Base-by-base conservation (phyloP, 1,140 invertebrate species). In the Drosophila kurseongensis region DNA sequence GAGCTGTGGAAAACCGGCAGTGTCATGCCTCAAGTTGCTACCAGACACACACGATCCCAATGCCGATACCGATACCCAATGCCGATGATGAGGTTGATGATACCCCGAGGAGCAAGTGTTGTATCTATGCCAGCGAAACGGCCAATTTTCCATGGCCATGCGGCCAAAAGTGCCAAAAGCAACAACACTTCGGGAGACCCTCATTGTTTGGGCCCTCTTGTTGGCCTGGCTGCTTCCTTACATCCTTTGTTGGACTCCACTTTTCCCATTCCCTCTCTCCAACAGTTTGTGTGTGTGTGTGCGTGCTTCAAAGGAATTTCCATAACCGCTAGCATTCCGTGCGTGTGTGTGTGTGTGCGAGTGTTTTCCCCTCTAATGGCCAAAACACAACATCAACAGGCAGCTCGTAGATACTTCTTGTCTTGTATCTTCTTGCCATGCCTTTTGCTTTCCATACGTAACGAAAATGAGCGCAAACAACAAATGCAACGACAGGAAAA, bases 301-400 rank as follows among this genome's bases (percentile, higher is more conserved):
- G 61, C 56, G 47, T 75, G 14, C 67, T 77, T 83, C 84, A 83
- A 89, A 89, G 84, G 84, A 89, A 89, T 89, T 89, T 89, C 80
- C 77, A 89, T 89, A 89, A 89, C 84, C 84, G 84, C 84, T 89
- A 89, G 85, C 84, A 89, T 89, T 90, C 79, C 83, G 67, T 68
- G 55, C 44, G 66, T 67, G 54, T 66, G 67, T 61, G 48, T 50
- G 6, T 79, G 50, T 63, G 32, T 45, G 40, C 23, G 55, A 47
- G 44, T 47, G 48, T 55, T 57, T 67, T 32, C 74, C 69, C 45
- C 65, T 63, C 83, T 86, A 86, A 86, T 86, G 71, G 79, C 79
- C 69, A 75, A 78, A 66, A 86, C 44, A 67, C 8, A 32, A 32
- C 78, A 74, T 40, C 55, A 38, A 50, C 44, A 41, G 14, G n/a